phyloP scores from a whole-genome alignment of 2,797 vertebrate genomes.

The Peromyscus eremicus region DNA sequence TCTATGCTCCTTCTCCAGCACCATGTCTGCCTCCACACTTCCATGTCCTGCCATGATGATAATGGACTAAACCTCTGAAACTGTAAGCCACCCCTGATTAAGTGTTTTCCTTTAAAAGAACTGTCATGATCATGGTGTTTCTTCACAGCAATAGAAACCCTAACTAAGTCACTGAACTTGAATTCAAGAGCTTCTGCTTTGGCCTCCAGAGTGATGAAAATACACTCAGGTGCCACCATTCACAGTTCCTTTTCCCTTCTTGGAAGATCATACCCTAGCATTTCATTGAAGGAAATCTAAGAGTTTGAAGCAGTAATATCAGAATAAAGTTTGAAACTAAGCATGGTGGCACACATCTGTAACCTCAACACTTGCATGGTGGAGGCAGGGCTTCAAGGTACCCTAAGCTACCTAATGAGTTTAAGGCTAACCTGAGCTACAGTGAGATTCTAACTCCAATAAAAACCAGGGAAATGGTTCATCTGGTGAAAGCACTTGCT shows the following conservation, averaged over 20 bases:
- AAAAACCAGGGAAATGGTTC: neutral
- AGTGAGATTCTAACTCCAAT: neutral
- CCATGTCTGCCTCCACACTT: no score
- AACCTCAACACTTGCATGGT: neutral
- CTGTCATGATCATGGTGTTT: no score
- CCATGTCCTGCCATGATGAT: no score
- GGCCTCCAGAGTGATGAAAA: neutral
- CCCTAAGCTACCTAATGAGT: neutral
- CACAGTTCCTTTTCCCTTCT: neutral
- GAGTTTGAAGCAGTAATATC: neutral
- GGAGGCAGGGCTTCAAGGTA: neutral
- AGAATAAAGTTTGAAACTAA: neutral
- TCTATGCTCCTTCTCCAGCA: no score
- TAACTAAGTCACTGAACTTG: neutral
- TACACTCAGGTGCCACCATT: neutral
- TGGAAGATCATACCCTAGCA: neutral
- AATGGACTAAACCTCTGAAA: no score
- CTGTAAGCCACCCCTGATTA: no score
- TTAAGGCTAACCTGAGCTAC: neutral
- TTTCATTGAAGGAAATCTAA: neutral
- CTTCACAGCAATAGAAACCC: no score
- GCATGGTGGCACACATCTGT: neutral
- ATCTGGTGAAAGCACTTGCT: neutral
- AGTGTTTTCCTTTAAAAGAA: no score
- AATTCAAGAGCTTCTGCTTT: neutral